Evolutionary conservation across 2,113 vertebrate genomes (phyloP).

Genomic region (Callithrix jacchus): DNA sequence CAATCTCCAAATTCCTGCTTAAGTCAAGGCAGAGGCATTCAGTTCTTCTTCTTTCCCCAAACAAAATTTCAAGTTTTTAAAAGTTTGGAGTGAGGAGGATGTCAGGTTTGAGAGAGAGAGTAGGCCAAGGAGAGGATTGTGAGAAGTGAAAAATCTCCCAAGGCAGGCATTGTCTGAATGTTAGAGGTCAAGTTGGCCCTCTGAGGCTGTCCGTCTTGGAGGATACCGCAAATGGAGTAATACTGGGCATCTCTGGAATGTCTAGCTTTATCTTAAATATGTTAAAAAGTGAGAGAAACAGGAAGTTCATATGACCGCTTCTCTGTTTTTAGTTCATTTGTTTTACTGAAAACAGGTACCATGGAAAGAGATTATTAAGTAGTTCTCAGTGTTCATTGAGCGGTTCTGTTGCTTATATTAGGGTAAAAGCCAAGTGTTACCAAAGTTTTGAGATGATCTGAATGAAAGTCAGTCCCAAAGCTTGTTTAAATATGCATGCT

Average conservation of each 20-base stretch:
- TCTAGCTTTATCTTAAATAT: not conserved
- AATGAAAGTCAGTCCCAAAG: fast-evolving
- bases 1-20: too few relatives aligned
- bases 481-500: not conserved
- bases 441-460: too few relatives aligned
- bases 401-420: not conserved
- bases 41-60: too few relatives aligned
- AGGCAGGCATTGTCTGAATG: not conserved
- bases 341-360: not conserved
- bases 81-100: not conserved
- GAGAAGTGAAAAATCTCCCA: not conserved
- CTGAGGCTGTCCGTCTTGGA: not conserved
- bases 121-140: not conserved
- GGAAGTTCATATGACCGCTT: too few relatives aligned
- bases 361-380: too few relatives aligned
- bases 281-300: too few relatives aligned
- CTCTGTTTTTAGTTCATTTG: not conserved
- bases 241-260: not conserved
- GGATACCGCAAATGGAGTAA: too few relatives aligned
- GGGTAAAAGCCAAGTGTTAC: not conserved
- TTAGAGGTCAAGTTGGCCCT: not conserved
- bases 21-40: too few relatives aligned
- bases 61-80: too few relatives aligned
- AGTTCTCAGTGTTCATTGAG: too few relatives aligned
- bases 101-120: not conserved